A percentile compares a stretch with the other conserved stretches of the same genome.
These are phyloP conservation scores for Agrochola lota DNA, from an alignment of 2,888 invertebrate species.

Conservation along the genomic window DNA sequence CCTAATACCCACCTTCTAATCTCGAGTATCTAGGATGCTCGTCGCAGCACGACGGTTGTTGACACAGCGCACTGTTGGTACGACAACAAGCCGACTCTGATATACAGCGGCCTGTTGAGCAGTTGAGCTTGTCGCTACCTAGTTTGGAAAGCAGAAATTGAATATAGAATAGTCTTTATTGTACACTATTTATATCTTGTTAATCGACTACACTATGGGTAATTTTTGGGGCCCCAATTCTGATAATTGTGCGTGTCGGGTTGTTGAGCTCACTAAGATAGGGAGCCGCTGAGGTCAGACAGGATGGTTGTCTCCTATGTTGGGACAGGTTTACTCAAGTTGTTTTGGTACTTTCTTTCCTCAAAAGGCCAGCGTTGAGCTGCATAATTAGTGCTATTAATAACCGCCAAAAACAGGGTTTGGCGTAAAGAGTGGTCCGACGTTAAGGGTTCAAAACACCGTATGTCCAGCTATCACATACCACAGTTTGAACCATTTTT, in stretches of 20 bases:
- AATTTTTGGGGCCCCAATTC: no score
- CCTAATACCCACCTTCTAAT: conserved; percentile 18
- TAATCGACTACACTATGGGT: no score
- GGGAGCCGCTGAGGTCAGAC: not conserved
- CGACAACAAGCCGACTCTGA: conserved; percentile 89
- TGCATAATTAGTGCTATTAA: not conserved
- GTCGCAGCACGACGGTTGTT: conserved; percentile 84
- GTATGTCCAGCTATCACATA: no score
- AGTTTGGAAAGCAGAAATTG: not conserved
- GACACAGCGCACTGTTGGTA: conserved; percentile 75
- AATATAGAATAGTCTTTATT: not conserved
- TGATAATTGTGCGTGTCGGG: no score
- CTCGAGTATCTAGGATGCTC: conserved; percentile 69
- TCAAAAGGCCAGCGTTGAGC: not conserved
- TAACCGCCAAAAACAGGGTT: not conserved
- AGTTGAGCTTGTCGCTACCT: conserved; percentile 87
- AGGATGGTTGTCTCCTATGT: not conserved
- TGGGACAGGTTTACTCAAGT: not conserved
- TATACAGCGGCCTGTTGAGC: conserved; percentile 89
- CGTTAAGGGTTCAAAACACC: no score
- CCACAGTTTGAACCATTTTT: no score
- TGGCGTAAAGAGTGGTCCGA: no score
- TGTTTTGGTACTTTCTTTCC: not conserved
- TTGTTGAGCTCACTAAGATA: not conserved
- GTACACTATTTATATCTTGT: no score